Conservation (phyloP, 1,140 invertebrate species). For the Heliconius melpomene region DNA sequence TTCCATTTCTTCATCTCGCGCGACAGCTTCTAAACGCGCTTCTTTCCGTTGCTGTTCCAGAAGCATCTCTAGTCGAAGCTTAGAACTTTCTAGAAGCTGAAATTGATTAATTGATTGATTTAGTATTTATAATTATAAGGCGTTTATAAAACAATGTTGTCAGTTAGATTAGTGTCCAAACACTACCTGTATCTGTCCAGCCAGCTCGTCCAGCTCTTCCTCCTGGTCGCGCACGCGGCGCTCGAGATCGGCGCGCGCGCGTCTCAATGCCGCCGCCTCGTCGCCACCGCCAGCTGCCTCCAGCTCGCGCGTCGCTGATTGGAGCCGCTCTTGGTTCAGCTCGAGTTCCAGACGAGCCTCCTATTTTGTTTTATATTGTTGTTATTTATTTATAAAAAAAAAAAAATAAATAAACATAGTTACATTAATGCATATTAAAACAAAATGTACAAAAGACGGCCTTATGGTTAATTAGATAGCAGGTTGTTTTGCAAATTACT, state of each 20-base stretch:
- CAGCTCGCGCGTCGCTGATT: conserved; percentile 89
- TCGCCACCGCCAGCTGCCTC: conserved; percentile 94
- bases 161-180: too few species aligned
- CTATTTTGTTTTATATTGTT: conserved; percentile 74
- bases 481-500: too few species aligned
- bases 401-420: too few species aligned
- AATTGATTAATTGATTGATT: background rate
- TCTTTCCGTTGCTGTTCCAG: conserved; percentile 95
- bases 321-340: conserved; percentile 91
- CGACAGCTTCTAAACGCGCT: conserved; percentile 91
- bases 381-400: too few species aligned
- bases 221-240: conserved; percentile 94
- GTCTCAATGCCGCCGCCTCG: conserved; percentile 90
- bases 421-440: too few species aligned
- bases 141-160: too few species aligned
- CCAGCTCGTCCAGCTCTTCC: conserved; percentile 96
- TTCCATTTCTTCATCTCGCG: conserved; percentile 95
- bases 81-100: conserved; percentile 91
- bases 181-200: conserved; percentile 89
- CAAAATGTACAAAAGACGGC: too few species aligned
- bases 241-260: conserved; percentile 93
- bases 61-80: conserved; percentile 94
- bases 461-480: too few species aligned
- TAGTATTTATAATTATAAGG: background rate
- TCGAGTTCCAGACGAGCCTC: conserved; percentile 92